Conservation (phyloP, 2,113 vertebrate species). For the Malaclemys terrapin region DNA sequence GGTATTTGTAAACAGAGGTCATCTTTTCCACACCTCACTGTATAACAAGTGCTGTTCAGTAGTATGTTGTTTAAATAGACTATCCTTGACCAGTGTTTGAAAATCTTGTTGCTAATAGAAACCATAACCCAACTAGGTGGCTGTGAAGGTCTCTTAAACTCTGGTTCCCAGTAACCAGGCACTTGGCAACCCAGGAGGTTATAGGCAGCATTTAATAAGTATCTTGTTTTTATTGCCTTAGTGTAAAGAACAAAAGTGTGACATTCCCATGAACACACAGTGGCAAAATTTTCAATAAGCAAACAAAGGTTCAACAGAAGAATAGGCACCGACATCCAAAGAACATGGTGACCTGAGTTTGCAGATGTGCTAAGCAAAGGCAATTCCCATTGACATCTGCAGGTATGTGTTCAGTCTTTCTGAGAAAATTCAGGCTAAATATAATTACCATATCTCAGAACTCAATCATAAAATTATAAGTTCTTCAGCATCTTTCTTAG, state of each 20-base stretch:
- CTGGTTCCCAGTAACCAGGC: not conserved
- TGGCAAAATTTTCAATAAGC: not conserved
- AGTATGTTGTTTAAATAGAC: not conserved
- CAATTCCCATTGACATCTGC: not conserved
- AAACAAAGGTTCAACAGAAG: not conserved
- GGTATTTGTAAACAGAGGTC: not conserved
- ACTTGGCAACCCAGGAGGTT: not conserved
- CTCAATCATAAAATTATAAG: constrained; percentile 38
- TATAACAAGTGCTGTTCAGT: not conserved
- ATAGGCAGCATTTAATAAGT: not conserved
- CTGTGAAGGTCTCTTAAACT: not conserved
- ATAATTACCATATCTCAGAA: constrained; percentile 48
- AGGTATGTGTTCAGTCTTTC: not conserved
- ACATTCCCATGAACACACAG: not conserved
- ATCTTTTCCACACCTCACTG: not conserved
- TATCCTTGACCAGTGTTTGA: not conserved
- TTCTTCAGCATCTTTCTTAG: not conserved
- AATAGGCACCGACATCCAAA: not conserved
- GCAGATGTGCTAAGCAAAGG: not conserved
- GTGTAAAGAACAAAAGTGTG: not conserved
- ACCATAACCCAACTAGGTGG: not conserved
- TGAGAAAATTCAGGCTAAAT: constrained; percentile 1
- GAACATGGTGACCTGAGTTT: not conserved
- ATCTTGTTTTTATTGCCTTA: not conserved
- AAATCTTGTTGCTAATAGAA: not conserved